Evolutionary conservation across 2,113 vertebrate species (phyloP), one percentile per base, ranked within the genome.

Genomic region (Strix aluco): DNA sequence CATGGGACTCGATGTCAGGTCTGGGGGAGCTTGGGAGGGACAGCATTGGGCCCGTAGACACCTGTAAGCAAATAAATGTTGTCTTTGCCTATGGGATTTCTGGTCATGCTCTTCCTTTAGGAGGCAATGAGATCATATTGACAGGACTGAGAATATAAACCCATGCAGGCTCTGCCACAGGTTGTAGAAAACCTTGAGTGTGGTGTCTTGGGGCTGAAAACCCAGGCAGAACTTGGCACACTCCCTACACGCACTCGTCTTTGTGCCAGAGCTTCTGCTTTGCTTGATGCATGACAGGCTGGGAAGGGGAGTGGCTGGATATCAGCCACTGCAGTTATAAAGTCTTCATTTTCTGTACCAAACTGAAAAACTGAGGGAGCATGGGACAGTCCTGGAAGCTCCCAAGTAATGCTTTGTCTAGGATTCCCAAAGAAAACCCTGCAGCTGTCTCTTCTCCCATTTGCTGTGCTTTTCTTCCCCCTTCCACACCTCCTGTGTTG

Each of bases 171-270:
- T 81, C 17, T 85, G 44, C 65, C 26, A 27, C 38, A 13, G 32
- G 29, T 25, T 78, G 17, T 70, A 47, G 62, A 74, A 86, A 83
- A 61, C 34, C 29, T 70, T 34, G 57, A 89, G 46, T 8, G 7
- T 0, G 1, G 42, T 54, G 40, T 83, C 54, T 27, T 44, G 54
- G 54, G 46, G 19, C 59, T 59, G 69, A 36, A 61, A 81, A 78
- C 21, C 36, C 46, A 30, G 40, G 19, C 49, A 70, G 51, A 59
- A 78, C 32, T 52, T 49, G 65, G 70, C 75, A 55, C 26, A 0
- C 71, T 84, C 19, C 32, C 70, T 74, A 4, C 25, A 11, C 0
- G 1, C 0, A 0, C 30, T 67, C 3, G 0, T 78, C 57, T 75
- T 38, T 51, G 27, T 81, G 75, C 71, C 75, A 71, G 65, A 44